Evolutionary conservation across 2,113 vertebrate genomes (phyloP), one percentile per base, ranked within the genome.

Genomic region (Syngnathoides biaculeatus): DNA sequence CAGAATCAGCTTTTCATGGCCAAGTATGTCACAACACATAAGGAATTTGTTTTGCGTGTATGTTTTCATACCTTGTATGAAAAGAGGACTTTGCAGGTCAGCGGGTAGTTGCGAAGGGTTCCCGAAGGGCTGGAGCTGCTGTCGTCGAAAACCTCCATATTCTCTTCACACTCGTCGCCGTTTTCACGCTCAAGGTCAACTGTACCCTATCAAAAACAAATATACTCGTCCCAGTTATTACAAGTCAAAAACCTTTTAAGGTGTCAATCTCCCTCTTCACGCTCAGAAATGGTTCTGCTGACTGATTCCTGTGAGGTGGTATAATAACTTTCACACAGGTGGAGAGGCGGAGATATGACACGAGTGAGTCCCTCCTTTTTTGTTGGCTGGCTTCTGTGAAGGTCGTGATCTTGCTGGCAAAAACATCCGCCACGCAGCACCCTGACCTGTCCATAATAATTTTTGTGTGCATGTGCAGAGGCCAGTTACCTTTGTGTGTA

Each of bases 81-180:
- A 89, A 98, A 99, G 77, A 98, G 92, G 58, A 99, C 97, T 89
- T 98, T 98, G 89, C 97, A 99, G 84, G 96, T 99, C 67, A 98
- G 92, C 0, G 97, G 97, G 56, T 99, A 99, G 86, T 97, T 98
- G 75, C 97, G 91, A 60, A 98, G 92, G n/a, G 97, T 99, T 69
- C 96, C 96, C 30, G 97, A 98, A 64, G 97, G 97, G 77, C 96
- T 98, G 59, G 96, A 98, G 71, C 95, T 96, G 88, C 96, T 98
- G 88, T 99, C 97, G 64, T 98, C 97, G 69, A 96, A 96, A 64
- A 93, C 94, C 82, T 99, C 97, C 96, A 98, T 95, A 80, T 94
- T 98, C 80, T 98, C 96, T 70, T 99, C 97, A 77, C 95, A 92
- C 84, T 99, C 97, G 80, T 99, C 97, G 3, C 94, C 94, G 74